Evolutionary conservation across 53 echinoderm and acorn worm species (phyloP).

Genomic region (Holothuria leucospilota): DNA sequence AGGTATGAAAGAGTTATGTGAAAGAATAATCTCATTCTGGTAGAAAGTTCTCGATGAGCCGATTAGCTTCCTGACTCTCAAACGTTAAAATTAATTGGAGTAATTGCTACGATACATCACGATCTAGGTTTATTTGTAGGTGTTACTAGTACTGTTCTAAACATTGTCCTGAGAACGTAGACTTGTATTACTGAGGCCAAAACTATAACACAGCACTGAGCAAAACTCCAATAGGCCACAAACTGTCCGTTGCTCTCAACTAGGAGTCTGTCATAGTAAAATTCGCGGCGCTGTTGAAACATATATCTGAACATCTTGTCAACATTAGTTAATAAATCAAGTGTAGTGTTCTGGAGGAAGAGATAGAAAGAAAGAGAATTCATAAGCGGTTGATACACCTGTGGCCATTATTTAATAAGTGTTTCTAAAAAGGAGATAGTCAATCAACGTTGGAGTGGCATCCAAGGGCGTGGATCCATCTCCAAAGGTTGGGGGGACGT

Average conservation of each 20-base stretch:
- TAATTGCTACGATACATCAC: neutral
- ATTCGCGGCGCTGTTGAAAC: constrained; percentile 6
- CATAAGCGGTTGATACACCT: no score
- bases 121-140: constrained; percentile 74
- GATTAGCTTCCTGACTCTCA: no score
- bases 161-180: constrained; percentile 61
- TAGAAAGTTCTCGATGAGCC: no score
- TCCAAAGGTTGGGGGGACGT: no score
- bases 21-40: no score
- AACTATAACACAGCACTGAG: constrained; percentile 69
- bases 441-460: no score
- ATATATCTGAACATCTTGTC: constrained; percentile 25
- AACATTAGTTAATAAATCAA: neutral
- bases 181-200: constrained; percentile 59
- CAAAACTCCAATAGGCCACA: constrained; percentile 69
- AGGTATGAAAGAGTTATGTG: no score
- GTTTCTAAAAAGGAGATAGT: no score
- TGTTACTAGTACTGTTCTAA: constrained; percentile 53
- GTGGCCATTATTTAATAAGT: no score
- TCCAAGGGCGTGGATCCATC: no score
- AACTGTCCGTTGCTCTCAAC: constrained; percentile 56
- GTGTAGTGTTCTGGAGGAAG: constrained; percentile 15
- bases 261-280: constrained; percentile 30
- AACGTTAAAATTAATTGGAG: no score
- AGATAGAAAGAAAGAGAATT: neutral